phyloP scores from a whole-genome alignment of 2,888 invertebrate genomes.

The Hypena proboscidalis region DNA sequence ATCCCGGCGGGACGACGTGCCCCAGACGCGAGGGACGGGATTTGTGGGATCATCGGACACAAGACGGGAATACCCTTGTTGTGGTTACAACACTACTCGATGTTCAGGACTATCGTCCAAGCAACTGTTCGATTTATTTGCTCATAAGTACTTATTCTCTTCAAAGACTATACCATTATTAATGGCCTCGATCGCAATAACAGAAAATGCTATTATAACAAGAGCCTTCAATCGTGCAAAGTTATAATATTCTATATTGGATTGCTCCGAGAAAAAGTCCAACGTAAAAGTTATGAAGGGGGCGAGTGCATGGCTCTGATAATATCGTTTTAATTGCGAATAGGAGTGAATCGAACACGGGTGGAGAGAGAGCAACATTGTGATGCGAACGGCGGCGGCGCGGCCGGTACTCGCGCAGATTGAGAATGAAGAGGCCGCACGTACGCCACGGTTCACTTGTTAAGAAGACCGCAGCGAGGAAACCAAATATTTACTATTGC shows the following conservation, averaged over 20 bases:
- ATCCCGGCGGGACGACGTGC: slow-evolving; percentile 73
- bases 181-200: slow-evolving; percentile 7
- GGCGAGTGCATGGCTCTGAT: slow-evolving; percentile 65
- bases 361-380: slow-evolving; percentile 52
- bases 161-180: background rate
- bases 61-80: slow-evolving; percentile 65
- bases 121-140: slow-evolving; percentile 27
- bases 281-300: slow-evolving; percentile 56
- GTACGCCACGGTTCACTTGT: slow-evolving; percentile 71
- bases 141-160: slow-evolving; percentile 7
- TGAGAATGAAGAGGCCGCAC: slow-evolving; percentile 65
- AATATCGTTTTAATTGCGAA: slow-evolving; percentile 77
- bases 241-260: slow-evolving; percentile 39
- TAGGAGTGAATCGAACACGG: slow-evolving; percentile 53
- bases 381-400: slow-evolving; percentile 53
- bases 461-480: slow-evolving; percentile 71
- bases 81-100: slow-evolving; percentile 56
- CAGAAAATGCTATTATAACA: slow-evolving; percentile 28
- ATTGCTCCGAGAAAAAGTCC: slow-evolving; percentile 42
- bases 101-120: slow-evolving; percentile 33
- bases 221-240: slow-evolving; percentile 24
- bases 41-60: slow-evolving; percentile 74
- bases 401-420: slow-evolving; percentile 53
- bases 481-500: slow-evolving; percentile 76
- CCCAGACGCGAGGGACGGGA: slow-evolving; percentile 61